Percentiles rank a stretch among this genome's conserved stretches.
These are phyloP conservation scores for Dinomys branickii DNA, from an alignment of 2,113 vertebrate species.

Conservation along the genomic window DNA sequence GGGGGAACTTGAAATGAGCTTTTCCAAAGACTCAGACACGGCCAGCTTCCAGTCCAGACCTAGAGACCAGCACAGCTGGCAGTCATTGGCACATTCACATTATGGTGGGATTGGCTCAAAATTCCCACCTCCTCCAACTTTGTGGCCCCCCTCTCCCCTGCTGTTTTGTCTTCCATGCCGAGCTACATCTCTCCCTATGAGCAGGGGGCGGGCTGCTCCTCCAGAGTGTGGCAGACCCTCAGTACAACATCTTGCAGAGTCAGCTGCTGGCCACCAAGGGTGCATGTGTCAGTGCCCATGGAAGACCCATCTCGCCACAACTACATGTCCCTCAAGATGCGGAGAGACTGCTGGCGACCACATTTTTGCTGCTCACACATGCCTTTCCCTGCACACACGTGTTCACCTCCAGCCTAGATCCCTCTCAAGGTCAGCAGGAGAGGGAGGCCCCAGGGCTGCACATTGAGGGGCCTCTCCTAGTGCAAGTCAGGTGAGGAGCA, in stretches of 20 bases:
- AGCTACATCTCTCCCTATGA: neutral
- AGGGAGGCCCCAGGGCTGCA: neutral
- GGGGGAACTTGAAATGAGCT: neutral
- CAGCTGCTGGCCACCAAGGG: neutral
- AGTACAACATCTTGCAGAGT: neutral
- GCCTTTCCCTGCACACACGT: neutral
- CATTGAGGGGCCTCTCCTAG: neutral
- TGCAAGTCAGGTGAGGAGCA: neutral
- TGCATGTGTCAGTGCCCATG: neutral
- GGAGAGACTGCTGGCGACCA: neutral
- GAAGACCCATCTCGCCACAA: neutral
- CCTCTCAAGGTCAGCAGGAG: neutral
- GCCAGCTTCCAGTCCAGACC: neutral
- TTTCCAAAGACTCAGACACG: neutral
- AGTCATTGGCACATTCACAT: neutral
- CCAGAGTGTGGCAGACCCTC: neutral
- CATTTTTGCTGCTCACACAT: fast-evolving
- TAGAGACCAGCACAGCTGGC: neutral
- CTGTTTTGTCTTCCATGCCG: neutral
- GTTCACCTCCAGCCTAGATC: neutral
- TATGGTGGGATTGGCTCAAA: neutral
- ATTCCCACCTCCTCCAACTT: neutral
- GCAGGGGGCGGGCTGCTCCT: neutral
- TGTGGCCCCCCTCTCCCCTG: neutral
- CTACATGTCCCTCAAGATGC: neutral